These are phyloP conservation scores for Caerostris extrusa DNA, from an alignment of 1,140 invertebrate genomes.

Conservation along the genomic window DNA sequence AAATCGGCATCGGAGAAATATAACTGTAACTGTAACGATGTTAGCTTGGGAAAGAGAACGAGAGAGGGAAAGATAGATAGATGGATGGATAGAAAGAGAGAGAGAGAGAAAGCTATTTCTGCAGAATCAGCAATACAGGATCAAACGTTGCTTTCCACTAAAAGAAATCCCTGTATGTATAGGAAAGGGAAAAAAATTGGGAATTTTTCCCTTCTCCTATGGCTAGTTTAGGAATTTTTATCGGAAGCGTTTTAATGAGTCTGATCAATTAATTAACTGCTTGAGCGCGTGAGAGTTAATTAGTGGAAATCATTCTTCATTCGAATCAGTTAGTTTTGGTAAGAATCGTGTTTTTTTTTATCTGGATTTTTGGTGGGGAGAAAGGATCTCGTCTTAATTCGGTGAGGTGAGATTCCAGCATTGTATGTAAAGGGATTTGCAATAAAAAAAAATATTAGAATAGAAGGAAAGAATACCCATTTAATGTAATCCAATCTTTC, in stretches of 20 bases:
- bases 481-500: conserved; percentile 17
- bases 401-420: neutral
- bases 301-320: conserved; percentile 61
- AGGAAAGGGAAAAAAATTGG: neutral
- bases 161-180: neutral
- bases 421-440: neutral
- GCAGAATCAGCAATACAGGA: conserved; percentile 34
- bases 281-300: conserved; percentile 31
- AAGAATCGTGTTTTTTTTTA: neutral
- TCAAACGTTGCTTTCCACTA: neutral
- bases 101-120: conserved; percentile 39
- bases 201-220: neutral
- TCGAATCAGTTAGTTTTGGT: conserved; percentile 1
- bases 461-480: neutral
- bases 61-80: too few species aligned
- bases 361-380: neutral
- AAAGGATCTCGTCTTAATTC: conserved; percentile 12
- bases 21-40: conserved; percentile 37
- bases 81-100: too few species aligned
- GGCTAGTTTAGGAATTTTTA: conserved; percentile 23
- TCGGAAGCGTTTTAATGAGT: conserved; percentile 50
- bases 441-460: neutral
- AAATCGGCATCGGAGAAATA: neutral
- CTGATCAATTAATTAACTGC: conserved; percentile 54
- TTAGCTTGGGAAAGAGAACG: neutral